phyloP scores from a whole-genome alignment of 2,797 vertebrate genomes.

The Pempheris klunzingeri region DNA sequence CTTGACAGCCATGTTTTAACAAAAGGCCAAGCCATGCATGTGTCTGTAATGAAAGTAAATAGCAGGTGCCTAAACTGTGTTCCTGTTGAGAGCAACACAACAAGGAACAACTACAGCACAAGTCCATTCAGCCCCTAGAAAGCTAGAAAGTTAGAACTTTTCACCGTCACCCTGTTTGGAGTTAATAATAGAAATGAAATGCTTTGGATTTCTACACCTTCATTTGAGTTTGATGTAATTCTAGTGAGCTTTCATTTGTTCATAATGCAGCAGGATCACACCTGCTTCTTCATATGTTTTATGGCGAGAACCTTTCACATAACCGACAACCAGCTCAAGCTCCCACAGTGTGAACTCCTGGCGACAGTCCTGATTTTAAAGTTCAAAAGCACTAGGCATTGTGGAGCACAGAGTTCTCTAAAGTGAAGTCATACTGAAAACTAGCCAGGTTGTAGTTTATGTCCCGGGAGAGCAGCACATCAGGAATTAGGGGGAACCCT shows the following conservation, averaged over 20 bases:
- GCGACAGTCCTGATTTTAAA: neutral
- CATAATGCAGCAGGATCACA: neutral
- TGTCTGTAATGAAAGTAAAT: neutral
- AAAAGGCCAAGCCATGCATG: neutral
- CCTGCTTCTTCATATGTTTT: neutral
- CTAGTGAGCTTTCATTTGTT: neutral
- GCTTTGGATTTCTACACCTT: neutral
- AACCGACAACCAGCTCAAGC: neutral
- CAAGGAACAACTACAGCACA: neutral
- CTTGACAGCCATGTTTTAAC: neutral
- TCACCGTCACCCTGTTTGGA: neutral
- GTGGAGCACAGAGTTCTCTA: constrained; percentile 96
- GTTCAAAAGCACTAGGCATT: constrained; percentile 74
- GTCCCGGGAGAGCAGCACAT: constrained; percentile 86
- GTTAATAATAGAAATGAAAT: neutral
- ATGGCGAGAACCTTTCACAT: neutral
- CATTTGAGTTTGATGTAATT: neutral
- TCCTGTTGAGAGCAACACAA: neutral
- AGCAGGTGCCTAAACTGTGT: neutral
- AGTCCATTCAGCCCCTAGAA: neutral
- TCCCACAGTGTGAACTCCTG: neutral
- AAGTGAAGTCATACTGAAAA: constrained; percentile 96
- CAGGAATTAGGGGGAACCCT: constrained; percentile 82
- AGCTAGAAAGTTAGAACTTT: neutral
- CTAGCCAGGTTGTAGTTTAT: constrained; percentile 89